These are phyloP conservation scores for Hepsetus odoe DNA, from an alignment of 2,113 vertebrate genomes.

Conservation along the genomic window DNA sequence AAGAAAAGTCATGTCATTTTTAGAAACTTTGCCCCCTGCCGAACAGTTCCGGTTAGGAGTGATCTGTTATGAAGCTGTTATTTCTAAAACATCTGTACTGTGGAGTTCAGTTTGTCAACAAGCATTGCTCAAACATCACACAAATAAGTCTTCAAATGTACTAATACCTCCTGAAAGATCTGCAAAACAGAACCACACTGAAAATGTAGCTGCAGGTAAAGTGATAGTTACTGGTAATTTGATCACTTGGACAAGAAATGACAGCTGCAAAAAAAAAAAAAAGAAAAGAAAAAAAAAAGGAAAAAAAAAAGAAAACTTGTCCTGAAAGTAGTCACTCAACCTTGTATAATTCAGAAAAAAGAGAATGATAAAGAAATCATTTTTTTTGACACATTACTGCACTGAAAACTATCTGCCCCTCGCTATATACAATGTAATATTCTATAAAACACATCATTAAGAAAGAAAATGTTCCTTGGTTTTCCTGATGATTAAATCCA, in stretches of 20 bases:
- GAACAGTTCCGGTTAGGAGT: conserved; percentile 21
- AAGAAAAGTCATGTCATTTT: conserved; percentile 24
- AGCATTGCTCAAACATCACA: conserved; percentile 14
- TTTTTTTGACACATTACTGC: background rate
- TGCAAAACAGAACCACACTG: background rate
- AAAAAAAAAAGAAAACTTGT: background rate
- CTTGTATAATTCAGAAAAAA: background rate
- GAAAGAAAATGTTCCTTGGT: too few relatives aligned
- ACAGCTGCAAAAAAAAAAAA: background rate
- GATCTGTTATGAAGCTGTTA: conserved; percentile 8
- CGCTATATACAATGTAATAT: too few relatives aligned
- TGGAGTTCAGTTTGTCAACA: conserved; percentile 15
- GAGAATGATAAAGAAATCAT: background rate
- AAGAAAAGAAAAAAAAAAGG: too few relatives aligned
- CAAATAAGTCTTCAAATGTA: background rate
- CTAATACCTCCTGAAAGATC: background rate
- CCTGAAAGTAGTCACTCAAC: background rate
- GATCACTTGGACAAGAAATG: background rate
- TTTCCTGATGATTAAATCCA: too few relatives aligned
- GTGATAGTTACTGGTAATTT: background rate
- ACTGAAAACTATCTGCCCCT: too few relatives aligned
- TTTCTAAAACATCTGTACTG: conserved; percentile 21
- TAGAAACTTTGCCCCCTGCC: conserved; percentile 27
- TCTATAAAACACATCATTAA: too few relatives aligned
- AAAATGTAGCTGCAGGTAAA: conserved; percentile 8